Evolutionary conservation across 2,113 vertebrate species (phyloP), one percentile per base, ranked within the genome.

Genomic region (Xerus inauris): DNA sequence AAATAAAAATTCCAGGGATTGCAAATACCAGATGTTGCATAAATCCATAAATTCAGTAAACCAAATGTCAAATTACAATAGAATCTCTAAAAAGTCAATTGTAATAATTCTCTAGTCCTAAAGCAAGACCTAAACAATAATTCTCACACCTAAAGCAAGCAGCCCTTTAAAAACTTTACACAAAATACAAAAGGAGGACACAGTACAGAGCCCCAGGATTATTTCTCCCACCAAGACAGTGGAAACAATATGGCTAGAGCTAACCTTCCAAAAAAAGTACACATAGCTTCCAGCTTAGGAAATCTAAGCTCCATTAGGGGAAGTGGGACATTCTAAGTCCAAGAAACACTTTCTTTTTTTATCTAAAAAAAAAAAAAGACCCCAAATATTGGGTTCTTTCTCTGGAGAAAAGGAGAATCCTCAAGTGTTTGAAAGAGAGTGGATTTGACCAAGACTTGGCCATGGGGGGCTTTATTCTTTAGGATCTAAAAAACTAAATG

Each of bases 41-140:
- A 86, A 93, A 89, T 91, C 42, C 4, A 20, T 94, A 96, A 94
- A 13, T 85, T 54, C 8, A 51, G 14, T 77, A 97, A 96, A 79
- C 20, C 64, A 85, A 86, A 94, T 79, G 32, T 90, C 90, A 96
- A 73, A 38, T 89, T 92, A 76, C 62, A 92, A 67, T 57, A 51
- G 4, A 57, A 38, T 87, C 14, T 26, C 81, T 87, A 32, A 96
- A 96, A 95, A 92, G 65, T 10, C 57, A 93, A 65, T 89, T 96
- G 17, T 9, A 96, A 59, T 91, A 84, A 87, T 94, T 77, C 6
- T 83, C 47, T 94, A 47, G 17, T 67, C 8, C 8, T n/a, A n/a
- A n/a, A n/a, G n/a, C n/a, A n/a, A n/a, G n/a, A n/a, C n/a, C n/a
- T n/a, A n/a, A n/a, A n/a, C n/a, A n/a, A n/a, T n/a, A n/a, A n/a